Evolutionary conservation across 2,888 invertebrate genomes (phyloP), one percentile per base, ranked within the genome.

Genomic region (Hyposoter didymator): DNA sequence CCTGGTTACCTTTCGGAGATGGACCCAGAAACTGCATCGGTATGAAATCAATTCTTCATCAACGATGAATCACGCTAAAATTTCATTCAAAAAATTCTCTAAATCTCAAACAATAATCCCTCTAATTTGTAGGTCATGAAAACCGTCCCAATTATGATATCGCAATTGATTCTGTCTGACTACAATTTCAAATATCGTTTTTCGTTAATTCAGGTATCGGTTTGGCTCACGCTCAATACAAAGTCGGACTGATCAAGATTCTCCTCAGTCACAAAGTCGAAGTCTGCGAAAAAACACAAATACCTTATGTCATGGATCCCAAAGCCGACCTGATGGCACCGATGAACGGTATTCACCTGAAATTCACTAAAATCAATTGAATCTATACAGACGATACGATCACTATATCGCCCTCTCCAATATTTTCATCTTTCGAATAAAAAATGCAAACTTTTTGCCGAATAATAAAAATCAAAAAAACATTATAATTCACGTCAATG

Each of bases 11-110:
- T 1, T 93, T 93, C 76, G 93, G 93, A 2, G 89, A 91, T 85
- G 93, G 93, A 1, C 93, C 93, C 0, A 89, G 92, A 80, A 92
- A 92, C 85, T 93, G 93, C 73, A 93, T 93, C 59, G 93, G 93
- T 92, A 91, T 45, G 8, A 52, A 7, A 19, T n/a, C 19, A 0
- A 19, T 52, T 19, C 19, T n/a, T 49, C n/a, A 0, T 35, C 35
- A 35, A 35, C 35, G 6, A 35, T n/a, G 2, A 49, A 49, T 49
- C 0, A 62, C 69, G 59, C 3, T 0, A 49, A 49, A n/a, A 49
- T n/a, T 49, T 6, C 0, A 35, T 35, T 35, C 35, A 2, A 4
- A 35, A 35, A 35, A 35, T 35, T 35, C 5, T 35, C 35, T 3
- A 35, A 35, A 35, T 35, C 35, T 35, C 35, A 35, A 28, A 28